Base-by-base conservation (phyloP, 1,140 invertebrate species). In the Drosophila mojavensis region DNA sequence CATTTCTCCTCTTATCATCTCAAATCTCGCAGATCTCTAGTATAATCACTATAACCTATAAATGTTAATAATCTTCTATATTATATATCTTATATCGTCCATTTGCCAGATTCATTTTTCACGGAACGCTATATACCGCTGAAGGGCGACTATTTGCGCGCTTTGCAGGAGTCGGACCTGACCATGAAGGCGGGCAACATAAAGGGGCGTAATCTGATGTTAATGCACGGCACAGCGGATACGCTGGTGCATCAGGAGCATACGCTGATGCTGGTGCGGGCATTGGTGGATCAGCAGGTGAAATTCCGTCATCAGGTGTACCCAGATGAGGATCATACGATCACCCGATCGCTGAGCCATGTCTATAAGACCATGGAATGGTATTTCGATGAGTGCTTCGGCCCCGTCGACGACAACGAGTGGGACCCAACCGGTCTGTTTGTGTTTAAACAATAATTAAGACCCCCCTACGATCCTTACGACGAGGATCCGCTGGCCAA, bases 211-310 rank as follows among this genome's bases (percentile, higher is more conserved):
- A 94, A 92, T 85, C 94, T 94, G 93, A 95, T 94, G 76, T 91
- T 97, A 30, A 94, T 97, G 47, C 97, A 97, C 79, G 96, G 96
- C 6, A 96, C 96, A 1, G 96, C 96, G 3, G 97, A 97, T 89
- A 94, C 96, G 53, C 93, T 95, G 68, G 96, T 97, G n/a, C 97
- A 97, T 88, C 95, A 96, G 78, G 96, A 97, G 84, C 97, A 98
- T 90, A 95, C 96, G 3, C 94, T 97, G 78, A 94, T 96, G 88
- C 93, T 98, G n/a, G 95, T 96, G 6, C 95, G 95, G 68, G 95
- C 96, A 1, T 93, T 98, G 11, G 94, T 96, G 3, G 94, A 95
- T 61, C 94, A 95, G 74, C 95, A 95, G 54, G 94, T 97, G 5
- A 93, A 96, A 50, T 97, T 97, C 91, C 94, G 95, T 71, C 95